Evolutionary conservation across 2,113 vertebrate genomes (phyloP).

Genomic region (Corythornis vintsioides): DNA sequence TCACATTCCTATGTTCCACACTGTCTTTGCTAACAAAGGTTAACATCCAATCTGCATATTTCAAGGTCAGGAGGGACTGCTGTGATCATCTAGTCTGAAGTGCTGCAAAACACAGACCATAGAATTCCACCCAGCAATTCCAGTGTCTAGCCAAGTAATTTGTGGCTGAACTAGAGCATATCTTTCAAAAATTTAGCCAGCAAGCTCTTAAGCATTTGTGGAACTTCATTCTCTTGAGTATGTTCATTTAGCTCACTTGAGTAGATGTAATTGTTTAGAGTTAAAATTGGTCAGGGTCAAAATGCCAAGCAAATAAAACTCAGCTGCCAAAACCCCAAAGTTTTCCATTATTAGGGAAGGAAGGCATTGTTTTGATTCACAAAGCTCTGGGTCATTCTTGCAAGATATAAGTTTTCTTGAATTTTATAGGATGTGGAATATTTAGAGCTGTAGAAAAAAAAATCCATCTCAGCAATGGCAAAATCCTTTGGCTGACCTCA

Average conservation of each 20-base stretch:
- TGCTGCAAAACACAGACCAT: slow-evolving; percentile 3
- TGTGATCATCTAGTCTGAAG: slow-evolving; percentile 13
- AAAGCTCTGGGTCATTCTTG: not conserved
- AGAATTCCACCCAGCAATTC: slow-evolving; percentile 42
- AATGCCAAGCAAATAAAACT: slow-evolving; percentile 11
- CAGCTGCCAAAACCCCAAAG: not conserved
- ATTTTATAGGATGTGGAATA: not conserved
- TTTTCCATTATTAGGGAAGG: not conserved
- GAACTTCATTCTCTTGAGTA: not conserved
- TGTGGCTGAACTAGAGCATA: slow-evolving; percentile 37
- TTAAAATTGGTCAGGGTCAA: slow-evolving; percentile 1
- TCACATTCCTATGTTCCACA: not conserved
- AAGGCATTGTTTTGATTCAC: slow-evolving; percentile 3
- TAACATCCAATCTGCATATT: slow-evolving; percentile 31
- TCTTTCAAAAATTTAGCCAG: not conserved
- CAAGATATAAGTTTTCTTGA: not conserved
- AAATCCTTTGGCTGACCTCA: slow-evolving; percentile 61
- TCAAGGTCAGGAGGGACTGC: slow-evolving; percentile 1
- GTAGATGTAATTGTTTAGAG: not conserved
- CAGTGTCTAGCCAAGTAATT: slow-evolving; percentile 58
- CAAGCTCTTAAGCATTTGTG: not conserved
- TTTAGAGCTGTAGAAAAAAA: slow-evolving; percentile 22
- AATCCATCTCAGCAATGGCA: not conserved
- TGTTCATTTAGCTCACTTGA: not conserved
- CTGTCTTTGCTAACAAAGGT: not conserved